Base-by-base conservation (phyloP, 1,140 invertebrate genomes). In the Neoseiulus cucumeris region DNA sequence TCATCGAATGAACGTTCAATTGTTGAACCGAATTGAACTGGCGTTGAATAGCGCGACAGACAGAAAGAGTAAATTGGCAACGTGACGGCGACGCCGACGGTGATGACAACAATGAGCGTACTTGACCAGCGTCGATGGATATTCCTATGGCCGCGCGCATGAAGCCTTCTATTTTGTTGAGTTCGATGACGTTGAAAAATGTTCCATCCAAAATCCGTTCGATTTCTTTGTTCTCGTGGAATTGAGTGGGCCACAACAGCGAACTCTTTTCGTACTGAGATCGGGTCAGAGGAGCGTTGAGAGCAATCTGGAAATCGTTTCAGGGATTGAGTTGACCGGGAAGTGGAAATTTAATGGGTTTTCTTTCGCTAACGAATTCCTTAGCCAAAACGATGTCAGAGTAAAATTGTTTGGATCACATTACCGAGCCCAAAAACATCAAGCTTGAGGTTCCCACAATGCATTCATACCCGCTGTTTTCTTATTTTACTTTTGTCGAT, bases 201-300 rank as follows among this genome's bases (percentile, higher is more conserved):
- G 29, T 69, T 6, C 65, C 65, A 22, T 66, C 64, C 20, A 71
- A 42, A 14, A 64, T 42, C 45, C 33, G 66, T 55, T 65, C 44
- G 42, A 68, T 68, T 20, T 80, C 72, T 88, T 84, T 47, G 81
- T 84, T 70, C 68, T 76, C 75, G 70, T 78, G 75, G 68, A 92
- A 93, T 73, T 87, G 89, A 28, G 85, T 82, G 0, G 89, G 86
- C 91, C 90, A 94, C 39, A 82, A 74, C 66, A 77, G 76, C 1
- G 78, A 78, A 1, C 80, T 79, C 69, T 78, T 75, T 7, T 81
- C 75, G 73, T 82, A 86, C 71, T 92, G 89, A 45, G 73, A 73
- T 64, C 82, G 80, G 1, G 85, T 81, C 70, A 80, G 80, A 4
- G 86, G 84, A 14, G 80, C 69, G 4, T 69, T 71, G 42, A 74